Evolutionary conservation across 2,888 invertebrate species (phyloP).

Genomic region (Ceraclea dissimilis): DNA sequence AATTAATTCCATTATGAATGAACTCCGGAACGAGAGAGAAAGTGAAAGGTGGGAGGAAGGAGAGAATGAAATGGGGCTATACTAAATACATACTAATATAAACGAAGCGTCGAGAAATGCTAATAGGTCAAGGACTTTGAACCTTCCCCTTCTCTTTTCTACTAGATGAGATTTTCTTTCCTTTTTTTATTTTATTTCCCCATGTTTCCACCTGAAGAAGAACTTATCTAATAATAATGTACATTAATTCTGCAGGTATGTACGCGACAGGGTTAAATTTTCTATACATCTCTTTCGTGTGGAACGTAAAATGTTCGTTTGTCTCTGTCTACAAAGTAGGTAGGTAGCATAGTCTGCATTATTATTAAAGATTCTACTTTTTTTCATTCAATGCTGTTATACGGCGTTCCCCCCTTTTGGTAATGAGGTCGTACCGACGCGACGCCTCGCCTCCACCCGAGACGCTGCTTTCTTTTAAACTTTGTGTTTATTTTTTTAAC

Average conservation of each 20-base stretch:
- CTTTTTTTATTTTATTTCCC: too few species aligned
- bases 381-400: slow-evolving; percentile 6
- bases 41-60: slow-evolving; percentile 12
- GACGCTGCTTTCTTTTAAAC: slow-evolving; percentile 11
- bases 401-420: slow-evolving; percentile 10
- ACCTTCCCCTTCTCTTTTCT: slow-evolving; percentile 16
- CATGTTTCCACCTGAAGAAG: too few species aligned
- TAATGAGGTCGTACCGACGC: slow-evolving; percentile 25
- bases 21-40: slow-evolving; percentile 4
- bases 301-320: not conserved
- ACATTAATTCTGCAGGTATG: slow-evolving; percentile 16
- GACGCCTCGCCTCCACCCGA: slow-evolving; percentile 4
- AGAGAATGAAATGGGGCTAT: not conserved
- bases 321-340: not conserved
- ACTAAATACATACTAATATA: not conserved
- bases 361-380: slow-evolving; percentile 12
- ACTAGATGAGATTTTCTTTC: slow-evolving; percentile 10
- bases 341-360: not conserved
- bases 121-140: slow-evolving; percentile 21
- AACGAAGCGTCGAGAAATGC: not conserved
- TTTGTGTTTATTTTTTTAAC: slow-evolving; percentile 14
- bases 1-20: slow-evolving; percentile 27
- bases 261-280: slow-evolving; percentile 12
- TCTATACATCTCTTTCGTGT: slow-evolving; percentile 15
- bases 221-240: slow-evolving; percentile 14